Evolutionary conservation across 2,888 invertebrate species (phyloP).

Genomic region (Troides aeacus): DNA sequence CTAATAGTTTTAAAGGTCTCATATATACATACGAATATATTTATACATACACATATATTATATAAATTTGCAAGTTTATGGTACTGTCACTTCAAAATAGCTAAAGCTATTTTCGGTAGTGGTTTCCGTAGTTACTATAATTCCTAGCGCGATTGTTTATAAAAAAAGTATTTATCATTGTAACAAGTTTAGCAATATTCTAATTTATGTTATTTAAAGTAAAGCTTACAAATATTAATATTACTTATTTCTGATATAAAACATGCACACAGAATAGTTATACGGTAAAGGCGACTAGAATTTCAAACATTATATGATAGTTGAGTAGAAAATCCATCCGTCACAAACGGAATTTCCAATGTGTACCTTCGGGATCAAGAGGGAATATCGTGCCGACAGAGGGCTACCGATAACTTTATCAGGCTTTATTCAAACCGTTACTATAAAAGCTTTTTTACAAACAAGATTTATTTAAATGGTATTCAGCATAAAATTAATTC

Average conservation of each 20-base stretch:
- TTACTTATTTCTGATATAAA: not conserved
- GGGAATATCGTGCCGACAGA: conserved; percentile 20
- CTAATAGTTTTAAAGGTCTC: no score
- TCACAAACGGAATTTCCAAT: conserved; percentile 24
- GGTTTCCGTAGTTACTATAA: no score
- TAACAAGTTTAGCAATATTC: not conserved
- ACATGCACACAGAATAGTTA: not conserved
- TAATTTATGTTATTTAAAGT: not conserved
- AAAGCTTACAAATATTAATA: not conserved
- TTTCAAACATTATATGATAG: conserved; percentile 19
- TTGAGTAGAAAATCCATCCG: conserved; percentile 17
- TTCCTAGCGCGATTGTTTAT: no score
- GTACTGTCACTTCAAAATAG: no score
- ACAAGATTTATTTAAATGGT: not conserved
- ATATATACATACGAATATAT: no score
- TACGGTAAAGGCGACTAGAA: conserved; percentile 6
- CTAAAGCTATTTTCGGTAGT: no score
- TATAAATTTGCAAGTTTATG: not conserved
- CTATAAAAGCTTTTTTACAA: conserved; percentile 7
- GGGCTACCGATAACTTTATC: conserved; percentile 28
- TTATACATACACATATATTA: not conserved
- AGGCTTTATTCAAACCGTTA: conserved; percentile 21
- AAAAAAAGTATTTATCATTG: not conserved
- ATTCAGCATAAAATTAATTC: not conserved
- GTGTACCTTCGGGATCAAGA: conserved; percentile 17